A percentile compares a stretch with the other conserved stretches of the same genome.
phyloP scores from a whole-genome alignment of 1,140 invertebrate species.

The Proales similis region DNA sequence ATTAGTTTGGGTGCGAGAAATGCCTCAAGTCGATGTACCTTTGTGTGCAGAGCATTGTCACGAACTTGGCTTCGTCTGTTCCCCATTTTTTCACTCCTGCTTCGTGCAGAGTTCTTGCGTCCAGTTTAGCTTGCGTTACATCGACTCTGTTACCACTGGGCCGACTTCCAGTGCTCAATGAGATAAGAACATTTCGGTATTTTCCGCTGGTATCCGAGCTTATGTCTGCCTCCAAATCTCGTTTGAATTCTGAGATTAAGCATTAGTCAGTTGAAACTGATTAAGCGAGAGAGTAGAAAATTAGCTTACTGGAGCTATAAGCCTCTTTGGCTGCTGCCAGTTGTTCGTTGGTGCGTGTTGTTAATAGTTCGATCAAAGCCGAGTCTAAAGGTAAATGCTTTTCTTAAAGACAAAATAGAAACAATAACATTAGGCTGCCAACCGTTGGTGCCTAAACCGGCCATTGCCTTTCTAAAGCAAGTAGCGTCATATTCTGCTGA shows the following conservation, averaged over 20 bases:
- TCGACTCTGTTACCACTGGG: slow-evolving; percentile 23
- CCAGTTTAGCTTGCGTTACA: slow-evolving; percentile 28
- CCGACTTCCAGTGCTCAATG: slow-evolving; percentile 40
- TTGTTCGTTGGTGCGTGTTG: slow-evolving; percentile 18
- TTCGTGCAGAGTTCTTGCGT: slow-evolving; percentile 9
- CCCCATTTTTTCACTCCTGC: slow-evolving; percentile 35
- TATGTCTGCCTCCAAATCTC: slow-evolving; percentile 50
- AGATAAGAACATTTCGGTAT: slow-evolving; percentile 50
- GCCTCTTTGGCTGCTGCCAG: slow-evolving; percentile 25
- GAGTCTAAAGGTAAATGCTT: not conserved
- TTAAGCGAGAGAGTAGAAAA: not conserved
- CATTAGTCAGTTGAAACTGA: not conserved
- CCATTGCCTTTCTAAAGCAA: slow-evolving; percentile 49
- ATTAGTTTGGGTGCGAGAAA: not conserved
- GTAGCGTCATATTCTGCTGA: slow-evolving; percentile 52
- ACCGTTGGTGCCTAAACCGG: slow-evolving; percentile 55
- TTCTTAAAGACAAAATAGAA: slow-evolving; percentile 42
- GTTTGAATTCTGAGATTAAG: slow-evolving; percentile 44
- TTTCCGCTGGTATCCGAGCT: slow-evolving; percentile 53
- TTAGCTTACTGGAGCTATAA: slow-evolving; percentile 12
- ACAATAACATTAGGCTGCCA: slow-evolving; percentile 56
- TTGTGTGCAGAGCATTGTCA: slow-evolving; percentile 13
- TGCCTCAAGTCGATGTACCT: not conserved
- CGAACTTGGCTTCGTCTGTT: slow-evolving; percentile 34
- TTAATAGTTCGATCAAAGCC: slow-evolving; percentile 24